Evolutionary conservation across 2,797 vertebrate species (phyloP), one percentile per base, ranked within the genome.

Genomic region (Gymnopithys bicolor): DNA sequence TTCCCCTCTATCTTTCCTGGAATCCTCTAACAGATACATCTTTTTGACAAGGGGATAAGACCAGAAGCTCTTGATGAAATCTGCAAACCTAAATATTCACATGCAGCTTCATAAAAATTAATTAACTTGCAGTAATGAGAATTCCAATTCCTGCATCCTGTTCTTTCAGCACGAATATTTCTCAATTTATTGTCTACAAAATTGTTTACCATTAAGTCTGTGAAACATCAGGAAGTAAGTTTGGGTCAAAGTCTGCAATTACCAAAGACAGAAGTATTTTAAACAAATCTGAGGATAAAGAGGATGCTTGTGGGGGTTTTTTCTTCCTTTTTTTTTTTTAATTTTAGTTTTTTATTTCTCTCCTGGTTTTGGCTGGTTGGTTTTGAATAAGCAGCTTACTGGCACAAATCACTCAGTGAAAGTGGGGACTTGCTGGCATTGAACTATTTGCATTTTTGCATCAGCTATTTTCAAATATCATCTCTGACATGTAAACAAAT

Each of bases 321-420:
- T 19, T 39, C 6, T 41, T 43, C 11, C 37, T 8, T 19, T 13
- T 39, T 2, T 6, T 22, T 19, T 9, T 4, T 41, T 41, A 1
- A 1, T 3, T 3, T 33, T 10, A 24, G 3, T 19, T 41, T n/a
- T 5, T 3, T n/a, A 25, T 0, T 3, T 2, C 9, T 10, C 5
- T 10, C 5, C 5, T 55, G 28, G 30, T 84, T 66, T 62, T 62
- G 18, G 8, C 22, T 28, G 5, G 9, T 59, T 75, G 19, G 21
- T 69, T 94, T 75, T n/a, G 28, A 63, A 79, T 10, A 59, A 81
- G 46, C n/a, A 80, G 22, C 24, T 70, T 28, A 39, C 7, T 27
- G 39, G 69, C 73, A 93, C 35, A 69, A 89, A 64, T 4, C 32
- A 78, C 23, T 9, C 46, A 58, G 17, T 30, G 67, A 82, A 76